Evolutionary conservation across 2,888 invertebrate species (phyloP).

Genomic region (Drosophila algonquin): DNA sequence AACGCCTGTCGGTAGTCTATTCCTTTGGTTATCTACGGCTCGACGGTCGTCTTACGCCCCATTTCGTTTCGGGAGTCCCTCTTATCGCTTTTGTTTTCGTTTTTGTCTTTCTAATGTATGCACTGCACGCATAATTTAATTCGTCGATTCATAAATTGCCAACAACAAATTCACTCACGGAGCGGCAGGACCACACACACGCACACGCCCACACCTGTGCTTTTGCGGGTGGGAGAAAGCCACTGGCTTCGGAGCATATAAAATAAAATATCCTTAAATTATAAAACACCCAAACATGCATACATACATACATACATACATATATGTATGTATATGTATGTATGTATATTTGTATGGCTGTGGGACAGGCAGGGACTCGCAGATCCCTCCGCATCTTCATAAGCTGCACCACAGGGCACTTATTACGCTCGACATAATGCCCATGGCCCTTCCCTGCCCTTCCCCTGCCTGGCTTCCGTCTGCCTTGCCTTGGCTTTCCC

Average conservation of each 20-base stretch:
- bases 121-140: constrained; percentile 78
- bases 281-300: constrained; percentile 14
- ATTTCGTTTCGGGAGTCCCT: constrained; percentile 44
- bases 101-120: constrained; percentile 61
- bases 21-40: constrained; percentile 66
- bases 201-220: constrained; percentile 24
- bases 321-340: too few relatives aligned
- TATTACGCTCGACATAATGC: constrained; percentile 48
- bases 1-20: neutral
- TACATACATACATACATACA: too few relatives aligned
- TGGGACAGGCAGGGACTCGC: constrained; percentile 8
- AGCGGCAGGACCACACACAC: constrained; percentile 4
- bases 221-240: constrained; percentile 25
- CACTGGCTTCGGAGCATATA: constrained; percentile 42
- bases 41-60: constrained; percentile 67
- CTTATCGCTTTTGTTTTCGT: constrained; percentile 14
- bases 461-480: constrained; percentile 8
- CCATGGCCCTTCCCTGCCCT: constrained; percentile 13
- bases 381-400: constrained; percentile 19
- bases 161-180: constrained; percentile 47
- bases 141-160: constrained; percentile 71
- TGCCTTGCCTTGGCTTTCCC: constrained; percentile 6
- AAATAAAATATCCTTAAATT: constrained; percentile 39
- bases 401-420: constrained; percentile 54
- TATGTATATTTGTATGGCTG: neutral